phyloP scores from a whole-genome alignment of 2,888 invertebrate genomes.

The Belgica antarctica region DNA sequence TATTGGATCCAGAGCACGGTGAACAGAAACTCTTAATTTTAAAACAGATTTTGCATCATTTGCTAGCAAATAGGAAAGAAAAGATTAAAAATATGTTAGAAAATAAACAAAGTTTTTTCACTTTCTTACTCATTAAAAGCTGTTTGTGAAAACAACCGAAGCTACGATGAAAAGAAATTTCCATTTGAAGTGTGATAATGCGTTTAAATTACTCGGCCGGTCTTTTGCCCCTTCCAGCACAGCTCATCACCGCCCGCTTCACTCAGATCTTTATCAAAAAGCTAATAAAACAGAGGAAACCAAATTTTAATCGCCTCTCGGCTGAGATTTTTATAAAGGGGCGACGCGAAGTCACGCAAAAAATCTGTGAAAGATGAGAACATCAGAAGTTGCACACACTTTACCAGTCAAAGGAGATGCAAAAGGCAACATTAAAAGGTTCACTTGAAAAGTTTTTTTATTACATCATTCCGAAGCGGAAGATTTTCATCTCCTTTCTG shows the following conservation, averaged over 20 bases:
- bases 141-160: neutral
- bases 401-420: slow-evolving; percentile 34
- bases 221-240: slow-evolving; percentile 1
- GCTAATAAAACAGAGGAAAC: slow-evolving; percentile 43
- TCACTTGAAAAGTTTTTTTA: slow-evolving; percentile 33
- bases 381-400: slow-evolving; percentile 37
- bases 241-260: slow-evolving; percentile 19
- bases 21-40: too few species aligned
- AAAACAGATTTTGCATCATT: too few species aligned
- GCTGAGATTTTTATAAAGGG: neutral
- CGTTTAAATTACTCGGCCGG: slow-evolving; percentile 40
- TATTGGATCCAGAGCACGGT: too few species aligned
- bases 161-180: slow-evolving; percentile 16
- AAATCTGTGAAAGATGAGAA: slow-evolving; percentile 22
- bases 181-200: slow-evolving; percentile 38
- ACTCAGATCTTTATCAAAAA: slow-evolving; percentile 39
- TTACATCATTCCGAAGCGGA: slow-evolving; percentile 37
- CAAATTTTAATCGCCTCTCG: slow-evolving; percentile 39
- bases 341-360: slow-evolving; percentile 3
- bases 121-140: too few species aligned
- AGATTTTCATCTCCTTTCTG: slow-evolving; percentile 40
- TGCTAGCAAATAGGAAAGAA: too few species aligned
- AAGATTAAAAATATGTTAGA: too few species aligned
- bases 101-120: too few species aligned
- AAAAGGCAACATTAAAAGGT: slow-evolving; percentile 27